These are phyloP conservation scores for Phataginus tricuspis DNA, from an alignment of 2,797 vertebrate genomes.

Conservation along the genomic window DNA sequence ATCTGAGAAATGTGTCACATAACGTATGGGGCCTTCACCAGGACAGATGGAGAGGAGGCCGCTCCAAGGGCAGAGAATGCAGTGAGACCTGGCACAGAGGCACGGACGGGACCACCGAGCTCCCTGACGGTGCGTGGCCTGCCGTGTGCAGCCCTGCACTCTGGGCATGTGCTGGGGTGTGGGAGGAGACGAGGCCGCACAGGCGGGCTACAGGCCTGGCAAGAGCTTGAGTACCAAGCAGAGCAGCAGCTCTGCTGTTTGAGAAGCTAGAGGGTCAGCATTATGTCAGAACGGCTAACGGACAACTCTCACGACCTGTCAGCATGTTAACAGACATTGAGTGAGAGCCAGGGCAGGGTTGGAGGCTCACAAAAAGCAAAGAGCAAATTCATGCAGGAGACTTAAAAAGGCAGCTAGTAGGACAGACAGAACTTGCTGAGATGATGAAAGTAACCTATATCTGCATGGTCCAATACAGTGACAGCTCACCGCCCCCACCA, in stretches of 20 bases:
- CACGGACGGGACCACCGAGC: fast-evolving
- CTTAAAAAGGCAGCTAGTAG: background rate
- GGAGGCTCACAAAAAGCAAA: background rate
- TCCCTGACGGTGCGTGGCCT: background rate
- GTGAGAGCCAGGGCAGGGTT: background rate
- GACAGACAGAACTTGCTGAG: background rate
- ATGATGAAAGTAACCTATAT: background rate
- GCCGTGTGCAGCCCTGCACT: too few relatives aligned
- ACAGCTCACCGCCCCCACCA: background rate
- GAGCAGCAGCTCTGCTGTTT: background rate
- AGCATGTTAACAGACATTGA: background rate
- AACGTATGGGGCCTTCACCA: background rate
- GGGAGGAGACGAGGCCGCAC: background rate
- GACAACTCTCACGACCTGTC: background rate
- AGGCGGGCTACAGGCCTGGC: background rate
- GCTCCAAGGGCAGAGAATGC: background rate
- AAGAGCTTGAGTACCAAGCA: background rate
- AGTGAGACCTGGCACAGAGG: background rate
- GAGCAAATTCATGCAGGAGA: background rate
- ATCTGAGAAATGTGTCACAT: background rate
- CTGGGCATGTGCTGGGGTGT: background rate
- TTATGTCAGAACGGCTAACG: background rate
- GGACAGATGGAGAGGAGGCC: background rate
- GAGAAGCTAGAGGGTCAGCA: background rate
- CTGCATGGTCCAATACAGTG: background rate